These are phyloP conservation scores for Cryptops parisi DNA, from an alignment of 2,888 invertebrate species.

Conservation along the genomic window DNA sequence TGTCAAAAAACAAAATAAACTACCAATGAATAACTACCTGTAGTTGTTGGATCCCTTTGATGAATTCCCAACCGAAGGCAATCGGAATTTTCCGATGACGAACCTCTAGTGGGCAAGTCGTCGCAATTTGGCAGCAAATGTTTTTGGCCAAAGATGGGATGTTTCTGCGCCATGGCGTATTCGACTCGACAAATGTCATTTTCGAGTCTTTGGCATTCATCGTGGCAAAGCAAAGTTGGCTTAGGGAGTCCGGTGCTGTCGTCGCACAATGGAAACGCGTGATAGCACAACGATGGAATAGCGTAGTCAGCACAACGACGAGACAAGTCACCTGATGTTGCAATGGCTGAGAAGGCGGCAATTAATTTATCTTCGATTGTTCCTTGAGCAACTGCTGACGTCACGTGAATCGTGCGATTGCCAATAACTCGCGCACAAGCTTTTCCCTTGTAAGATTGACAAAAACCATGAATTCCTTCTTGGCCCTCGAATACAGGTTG, in stretches of 20 bases:
- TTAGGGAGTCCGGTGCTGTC: slow-evolving; percentile 30
- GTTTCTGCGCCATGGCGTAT: slow-evolving; percentile 82
- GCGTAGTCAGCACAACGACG: slow-evolving; percentile 74
- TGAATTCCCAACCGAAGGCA: slow-evolving; percentile 63
- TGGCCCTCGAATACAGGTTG: slow-evolving; percentile 7
- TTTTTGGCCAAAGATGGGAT: slow-evolving; percentile 73
- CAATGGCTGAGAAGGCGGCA: slow-evolving; percentile 67
- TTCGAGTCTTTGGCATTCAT: slow-evolving; percentile 85
- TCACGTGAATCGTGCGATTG: slow-evolving; percentile 71
- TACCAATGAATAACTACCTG: no score
- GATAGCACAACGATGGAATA: slow-evolving; percentile 77
- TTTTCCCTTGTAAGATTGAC: slow-evolving; percentile 63
- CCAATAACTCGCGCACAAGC: slow-evolving; percentile 63
- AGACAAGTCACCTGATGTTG: slow-evolving; percentile 73
- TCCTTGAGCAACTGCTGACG: slow-evolving; percentile 59
- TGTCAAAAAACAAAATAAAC: no score
- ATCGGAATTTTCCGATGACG: no score
- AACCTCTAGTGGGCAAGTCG: slow-evolving; percentile 38
- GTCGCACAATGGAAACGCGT: slow-evolving; percentile 80
- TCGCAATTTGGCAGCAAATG: slow-evolving; percentile 31
- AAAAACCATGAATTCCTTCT: no score
- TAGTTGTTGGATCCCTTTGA: no score
- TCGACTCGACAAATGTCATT: slow-evolving; percentile 81
- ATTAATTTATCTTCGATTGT: slow-evolving; percentile 66
- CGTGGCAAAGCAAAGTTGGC: slow-evolving; percentile 66